Evolutionary conservation across 2,113 vertebrate species (phyloP).

Genomic region (Saccopteryx leptura): DNA sequence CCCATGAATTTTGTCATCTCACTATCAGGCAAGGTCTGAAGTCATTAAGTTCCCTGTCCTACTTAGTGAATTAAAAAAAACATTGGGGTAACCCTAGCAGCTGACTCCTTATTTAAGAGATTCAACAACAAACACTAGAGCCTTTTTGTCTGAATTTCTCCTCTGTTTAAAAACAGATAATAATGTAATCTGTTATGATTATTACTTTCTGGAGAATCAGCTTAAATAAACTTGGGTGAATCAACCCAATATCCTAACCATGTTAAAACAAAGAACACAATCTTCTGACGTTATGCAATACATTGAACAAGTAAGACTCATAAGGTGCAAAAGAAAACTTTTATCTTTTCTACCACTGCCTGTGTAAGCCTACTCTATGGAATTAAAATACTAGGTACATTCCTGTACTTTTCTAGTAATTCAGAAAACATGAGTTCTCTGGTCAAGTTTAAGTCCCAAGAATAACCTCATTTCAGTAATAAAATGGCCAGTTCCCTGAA

Average conservation of each 20-base stretch:
- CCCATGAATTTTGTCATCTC: neutral
- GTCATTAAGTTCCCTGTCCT: neutral
- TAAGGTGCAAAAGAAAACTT: neutral
- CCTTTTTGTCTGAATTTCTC: slow-evolving; percentile 31
- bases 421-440: slow-evolving; percentile 17
- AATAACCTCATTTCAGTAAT: neutral
- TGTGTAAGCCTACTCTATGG: neutral
- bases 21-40: slow-evolving; percentile 1
- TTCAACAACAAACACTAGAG: neutral
- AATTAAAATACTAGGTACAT: neutral
- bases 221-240: slow-evolving; percentile 29
- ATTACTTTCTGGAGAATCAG: slow-evolving; percentile 5
- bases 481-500: slow-evolving; percentile 1
- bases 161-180: neutral
- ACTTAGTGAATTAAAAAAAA: slow-evolving; percentile 37
- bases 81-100: neutral
- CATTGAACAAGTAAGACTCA: neutral
- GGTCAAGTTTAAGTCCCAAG: neutral
- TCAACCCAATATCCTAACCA: slow-evolving; percentile 14
- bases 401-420: slow-evolving; percentile 35
- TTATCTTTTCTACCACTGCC: neutral
- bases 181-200: slow-evolving; percentile 41
- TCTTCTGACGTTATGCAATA: neutral
- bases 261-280: neutral
- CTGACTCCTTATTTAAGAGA: slow-evolving; percentile 13